These are phyloP conservation scores for Poeciliopsis presidionis DNA, from an alignment of 2,797 vertebrate species.

Conservation along the genomic window DNA sequence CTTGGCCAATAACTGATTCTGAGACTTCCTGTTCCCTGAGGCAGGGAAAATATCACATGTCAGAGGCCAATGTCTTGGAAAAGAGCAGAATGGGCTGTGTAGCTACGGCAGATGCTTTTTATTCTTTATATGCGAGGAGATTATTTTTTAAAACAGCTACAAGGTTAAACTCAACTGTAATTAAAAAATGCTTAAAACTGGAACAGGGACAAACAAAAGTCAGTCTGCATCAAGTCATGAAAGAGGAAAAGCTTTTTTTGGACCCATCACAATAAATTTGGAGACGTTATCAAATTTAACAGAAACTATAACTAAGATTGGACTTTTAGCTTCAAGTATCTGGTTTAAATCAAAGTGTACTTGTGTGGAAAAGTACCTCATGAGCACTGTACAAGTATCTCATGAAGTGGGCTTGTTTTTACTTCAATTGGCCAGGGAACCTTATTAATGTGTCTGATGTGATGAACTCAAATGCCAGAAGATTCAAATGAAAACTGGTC, in stretches of 20 bases:
- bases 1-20: neutral
- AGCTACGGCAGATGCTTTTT: neutral
- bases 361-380: neutral
- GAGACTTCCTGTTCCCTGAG: neutral
- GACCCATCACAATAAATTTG: neutral
- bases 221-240: neutral
- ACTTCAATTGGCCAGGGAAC: neutral
- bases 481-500: neutral
- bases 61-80: neutral
- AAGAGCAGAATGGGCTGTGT: neutral
- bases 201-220: neutral
- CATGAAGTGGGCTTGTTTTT: neutral
- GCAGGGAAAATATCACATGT: neutral
- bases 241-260: neutral
- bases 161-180: neutral
- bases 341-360: neutral
- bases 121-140: neutral
- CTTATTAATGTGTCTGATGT: neutral
- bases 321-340: neutral
- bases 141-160: neutral
- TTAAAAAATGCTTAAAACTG: neutral
- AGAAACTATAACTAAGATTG: neutral
- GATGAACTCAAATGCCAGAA: neutral
- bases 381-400: neutral
- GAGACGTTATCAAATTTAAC: neutral